Percentiles rank a stretch among this genome's conserved stretches.
These are phyloP conservation scores for Ornithorhynchus anatinus DNA, from an alignment of 2,113 vertebrate species.

Conservation along the genomic window DNA sequence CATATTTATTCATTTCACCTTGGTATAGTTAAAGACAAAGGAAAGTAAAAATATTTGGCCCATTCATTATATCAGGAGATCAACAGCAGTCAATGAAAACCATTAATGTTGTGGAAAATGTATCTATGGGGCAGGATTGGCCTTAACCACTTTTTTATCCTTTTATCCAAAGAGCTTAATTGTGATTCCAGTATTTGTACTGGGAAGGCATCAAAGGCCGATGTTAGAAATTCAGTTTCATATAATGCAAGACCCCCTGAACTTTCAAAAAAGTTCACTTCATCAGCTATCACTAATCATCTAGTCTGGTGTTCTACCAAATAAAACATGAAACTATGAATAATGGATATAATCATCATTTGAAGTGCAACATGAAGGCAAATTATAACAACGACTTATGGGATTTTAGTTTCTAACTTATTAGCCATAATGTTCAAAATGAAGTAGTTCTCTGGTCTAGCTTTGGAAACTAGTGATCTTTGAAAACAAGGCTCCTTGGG, in stretches of 20 bases:
- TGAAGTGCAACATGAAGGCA: constrained; percentile 42
- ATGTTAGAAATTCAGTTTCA: constrained; percentile 62
- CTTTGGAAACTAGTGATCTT: constrained; percentile 11
- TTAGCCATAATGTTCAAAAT: constrained; percentile 19
- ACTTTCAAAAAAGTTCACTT: constrained; percentile 67
- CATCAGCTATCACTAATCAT: constrained; percentile 64
- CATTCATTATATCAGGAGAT: constrained; percentile 59
- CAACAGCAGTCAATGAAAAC: constrained; percentile 57
- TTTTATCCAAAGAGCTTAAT: constrained; percentile 50
- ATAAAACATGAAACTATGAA: constrained; percentile 67
- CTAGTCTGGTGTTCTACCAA: constrained; percentile 67
- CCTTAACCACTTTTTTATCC: constrained; percentile 43
- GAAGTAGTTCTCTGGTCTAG: background rate
- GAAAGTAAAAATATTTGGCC: constrained; percentile 43
- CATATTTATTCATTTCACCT: constrained; percentile 33
- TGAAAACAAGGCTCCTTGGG: background rate
- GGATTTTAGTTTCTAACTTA: constrained; percentile 23
- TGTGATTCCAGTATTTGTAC: constrained; percentile 60
- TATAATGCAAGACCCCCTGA: constrained; percentile 51
- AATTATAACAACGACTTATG: constrained; percentile 13
- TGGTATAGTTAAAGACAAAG: constrained; percentile 35
- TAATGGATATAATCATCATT: constrained; percentile 49
- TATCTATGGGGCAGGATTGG: constrained; percentile 31
- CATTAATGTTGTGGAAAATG: constrained; percentile 43
- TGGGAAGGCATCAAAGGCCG: constrained; percentile 65